Evolutionary conservation across 2,797 vertebrate species (phyloP).

Genomic region (Pteronotus mesoamericanus): DNA sequence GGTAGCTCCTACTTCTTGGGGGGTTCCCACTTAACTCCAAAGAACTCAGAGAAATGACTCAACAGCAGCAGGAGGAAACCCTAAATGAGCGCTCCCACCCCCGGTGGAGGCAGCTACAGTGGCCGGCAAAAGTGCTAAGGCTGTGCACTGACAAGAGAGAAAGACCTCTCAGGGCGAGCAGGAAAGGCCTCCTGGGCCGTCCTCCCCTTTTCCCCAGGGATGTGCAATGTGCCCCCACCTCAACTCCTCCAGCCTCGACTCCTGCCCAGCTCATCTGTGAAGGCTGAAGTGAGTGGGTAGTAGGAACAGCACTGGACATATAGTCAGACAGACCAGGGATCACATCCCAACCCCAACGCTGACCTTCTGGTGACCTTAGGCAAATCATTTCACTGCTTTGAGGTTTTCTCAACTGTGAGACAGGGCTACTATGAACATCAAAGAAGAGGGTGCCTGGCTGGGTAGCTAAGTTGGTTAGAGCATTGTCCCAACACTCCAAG

Average conservation of each 20-base stretch:
- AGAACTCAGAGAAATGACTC: conserved; percentile 27
- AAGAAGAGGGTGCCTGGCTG: not conserved
- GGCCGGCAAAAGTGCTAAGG: not conserved
- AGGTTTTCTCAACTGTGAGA: not conserved
- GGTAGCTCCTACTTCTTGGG: conserved; percentile 7
- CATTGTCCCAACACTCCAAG: not conserved
- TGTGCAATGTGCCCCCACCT: too few relatives aligned
- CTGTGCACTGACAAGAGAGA: not conserved
- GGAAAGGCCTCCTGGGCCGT: not conserved
- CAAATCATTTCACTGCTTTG: not conserved
- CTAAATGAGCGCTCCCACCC: not conserved
- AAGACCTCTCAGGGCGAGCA: not conserved
- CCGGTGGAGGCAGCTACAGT: too few relatives aligned
- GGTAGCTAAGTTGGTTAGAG: not conserved
- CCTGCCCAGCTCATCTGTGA: not conserved
- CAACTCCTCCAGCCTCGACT: not conserved
- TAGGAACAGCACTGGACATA: not conserved
- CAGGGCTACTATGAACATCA: not conserved
- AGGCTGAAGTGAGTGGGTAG: not conserved
- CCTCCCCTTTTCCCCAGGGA: not conserved
- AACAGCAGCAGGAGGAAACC: not conserved
- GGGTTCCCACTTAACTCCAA: conserved; percentile 32
- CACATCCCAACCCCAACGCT: not conserved
- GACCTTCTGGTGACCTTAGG: not conserved
- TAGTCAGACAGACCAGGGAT: not conserved